A percentile compares a stretch with the other conserved stretches of the same genome.
Conservation (phyloP, 2,113 vertebrate species). For the Enhydra lutris region DNA sequence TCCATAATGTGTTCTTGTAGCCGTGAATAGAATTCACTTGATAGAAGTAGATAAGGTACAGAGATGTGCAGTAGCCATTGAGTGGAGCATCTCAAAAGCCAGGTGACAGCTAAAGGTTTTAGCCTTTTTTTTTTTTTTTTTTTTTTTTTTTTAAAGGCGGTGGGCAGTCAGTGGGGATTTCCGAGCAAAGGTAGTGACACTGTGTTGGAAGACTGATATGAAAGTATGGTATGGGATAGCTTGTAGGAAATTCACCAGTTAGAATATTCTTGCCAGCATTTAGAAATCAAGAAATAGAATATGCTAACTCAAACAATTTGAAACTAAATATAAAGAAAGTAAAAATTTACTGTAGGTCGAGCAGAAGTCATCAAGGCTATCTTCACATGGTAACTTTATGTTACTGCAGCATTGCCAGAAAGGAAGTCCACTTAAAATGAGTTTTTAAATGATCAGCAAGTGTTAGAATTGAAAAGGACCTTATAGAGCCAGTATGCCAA, state of each 20-base stretch:
- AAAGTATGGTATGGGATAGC: not conserved
- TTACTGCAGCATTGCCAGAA: not conserved
- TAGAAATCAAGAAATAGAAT: not conserved
- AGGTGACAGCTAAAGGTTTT: not conserved
- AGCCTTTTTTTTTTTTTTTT: not conserved
- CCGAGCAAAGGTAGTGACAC: not conserved
- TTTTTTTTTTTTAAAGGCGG: not conserved
- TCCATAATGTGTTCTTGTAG: not conserved
- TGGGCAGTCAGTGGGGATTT: not conserved
- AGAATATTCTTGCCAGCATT: not conserved
- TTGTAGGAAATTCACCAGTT: not conserved
- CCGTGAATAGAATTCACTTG: not conserved
- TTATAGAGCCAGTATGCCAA: not conserved
- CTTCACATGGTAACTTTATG: not conserved
- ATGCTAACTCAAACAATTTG: conserved; percentile 4
- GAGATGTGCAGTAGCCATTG: not conserved
- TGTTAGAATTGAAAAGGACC: not conserved
- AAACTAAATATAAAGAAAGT: not conserved
- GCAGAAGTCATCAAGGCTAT: not conserved
- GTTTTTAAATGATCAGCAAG: not conserved
- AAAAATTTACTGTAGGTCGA: not conserved
- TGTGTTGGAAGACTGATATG: not conserved
- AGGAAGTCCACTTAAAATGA: not conserved
- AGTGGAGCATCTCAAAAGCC: not conserved
- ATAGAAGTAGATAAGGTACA: not conserved